Percentiles rank a stretch among this genome's conserved stretches.
These are phyloP conservation scores for Cryptosula pallasiana DNA, from an alignment of 2,888 invertebrate genomes.

Conservation along the genomic window DNA sequence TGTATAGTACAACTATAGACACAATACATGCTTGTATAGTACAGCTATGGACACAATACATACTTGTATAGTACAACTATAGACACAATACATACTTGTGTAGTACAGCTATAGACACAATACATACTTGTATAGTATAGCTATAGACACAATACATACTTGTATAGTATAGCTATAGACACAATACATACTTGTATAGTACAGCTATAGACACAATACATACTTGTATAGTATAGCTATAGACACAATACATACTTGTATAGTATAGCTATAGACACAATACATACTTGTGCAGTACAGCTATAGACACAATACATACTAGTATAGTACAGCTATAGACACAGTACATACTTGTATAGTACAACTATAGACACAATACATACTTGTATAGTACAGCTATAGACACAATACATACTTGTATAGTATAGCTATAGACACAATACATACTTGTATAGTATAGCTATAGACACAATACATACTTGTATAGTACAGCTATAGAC, in stretches of 20 bases:
- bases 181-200: constrained; percentile 75
- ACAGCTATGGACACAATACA: constrained; percentile 94
- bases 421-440: constrained; percentile 92
- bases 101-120: constrained; percentile 92
- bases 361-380: constrained; percentile 94
- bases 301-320: constrained; percentile 79
- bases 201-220: constrained; percentile 94
- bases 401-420: constrained; percentile 78
- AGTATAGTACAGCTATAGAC: constrained; percentile 89
- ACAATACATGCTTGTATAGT: constrained; percentile 75
- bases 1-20: constrained; percentile 89
- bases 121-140: constrained; percentile 76
- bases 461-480: constrained; percentile 79
- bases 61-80: constrained; percentile 81
- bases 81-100: constrained; percentile 78
- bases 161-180: constrained; percentile 89
- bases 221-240: constrained; percentile 81
- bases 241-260: constrained; percentile 78
- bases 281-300: constrained; percentile 76
- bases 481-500: constrained; percentile 89
- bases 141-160: constrained; percentile 79
- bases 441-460: constrained; percentile 76
- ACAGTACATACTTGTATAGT: constrained; percentile 75
- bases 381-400: constrained; percentile 81
- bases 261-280: constrained; percentile 92